phyloP scores from a whole-genome alignment of 2,797 vertebrate genomes.

The Garrulus glandarius region DNA sequence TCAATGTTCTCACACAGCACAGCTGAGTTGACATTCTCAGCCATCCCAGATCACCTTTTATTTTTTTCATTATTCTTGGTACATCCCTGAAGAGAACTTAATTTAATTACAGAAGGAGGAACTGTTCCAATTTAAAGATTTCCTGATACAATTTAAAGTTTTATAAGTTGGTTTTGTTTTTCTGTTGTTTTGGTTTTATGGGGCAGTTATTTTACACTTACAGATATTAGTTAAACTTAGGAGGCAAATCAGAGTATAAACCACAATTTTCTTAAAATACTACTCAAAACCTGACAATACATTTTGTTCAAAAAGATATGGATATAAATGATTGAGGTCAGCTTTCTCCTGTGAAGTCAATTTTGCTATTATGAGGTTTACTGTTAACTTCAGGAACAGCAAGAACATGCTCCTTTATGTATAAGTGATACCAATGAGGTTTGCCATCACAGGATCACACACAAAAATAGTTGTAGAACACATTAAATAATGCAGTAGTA shows the following conservation, averaged over 20 bases:
- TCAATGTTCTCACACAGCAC: background rate
- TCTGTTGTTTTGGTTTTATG: background rate
- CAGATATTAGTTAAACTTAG: background rate
- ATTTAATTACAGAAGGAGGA: background rate
- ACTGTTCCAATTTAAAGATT: background rate
- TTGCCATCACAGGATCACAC: background rate
- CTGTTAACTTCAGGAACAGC: background rate
- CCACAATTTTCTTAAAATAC: background rate
- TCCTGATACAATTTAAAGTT: background rate
- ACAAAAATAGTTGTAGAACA: slow-evolving; percentile 56
- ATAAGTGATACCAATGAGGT: slow-evolving; percentile 20
- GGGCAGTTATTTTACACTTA: background rate
- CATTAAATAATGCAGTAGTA: slow-evolving; percentile 76
- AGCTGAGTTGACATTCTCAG: background rate
- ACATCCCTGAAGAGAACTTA: background rate
- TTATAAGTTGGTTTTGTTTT: background rate
- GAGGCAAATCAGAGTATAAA: background rate
- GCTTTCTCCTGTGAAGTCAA: background rate
- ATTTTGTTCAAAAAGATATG: background rate
- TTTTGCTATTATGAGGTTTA: background rate
- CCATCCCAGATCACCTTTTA: background rate
- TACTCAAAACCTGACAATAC: background rate
- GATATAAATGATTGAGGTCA: background rate
- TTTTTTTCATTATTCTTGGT: background rate
- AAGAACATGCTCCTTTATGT: background rate